Base-by-base conservation (phyloP, 2,113 vertebrate species). In the Polypterus bichir region DNA sequence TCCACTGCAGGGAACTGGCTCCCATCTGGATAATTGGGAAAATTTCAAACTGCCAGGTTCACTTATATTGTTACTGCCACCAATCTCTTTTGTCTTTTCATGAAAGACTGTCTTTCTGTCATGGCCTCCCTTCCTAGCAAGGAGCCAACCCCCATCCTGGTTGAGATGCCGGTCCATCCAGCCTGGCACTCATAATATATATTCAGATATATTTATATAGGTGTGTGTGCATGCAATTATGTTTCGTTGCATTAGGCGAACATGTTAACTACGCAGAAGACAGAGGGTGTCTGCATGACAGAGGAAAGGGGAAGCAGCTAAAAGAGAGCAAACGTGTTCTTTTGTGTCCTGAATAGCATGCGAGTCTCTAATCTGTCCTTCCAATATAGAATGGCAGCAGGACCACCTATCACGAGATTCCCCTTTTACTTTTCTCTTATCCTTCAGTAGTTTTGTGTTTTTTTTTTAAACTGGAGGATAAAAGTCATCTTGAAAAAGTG, bases 341-440 rank as follows among this genome's bases (percentile, higher is more conserved):
- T 58, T 27, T 45, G 57, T 64, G 56, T 59, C 51, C 59, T 55
- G 59, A 47, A 64, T 51, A 54, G 57, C 44, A 11, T 57, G 11
- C 57, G 46, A 56, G 10, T 5, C 48, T 27, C 62, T 51, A 45
- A 59, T 58, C 56, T 46, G 49, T 59, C 47, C 44, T 52, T 59
- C 55, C 57, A 27, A 27, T 49, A 49, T 48, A 51, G 51, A 57
- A 48, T 64, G 62, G 44, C 48, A 46, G 48, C 48, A 46, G 52
- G 62, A 64, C 62, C 62, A 64, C 62, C 62, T 57, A 64, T 56
- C 11, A 58, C 52, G 62, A 64, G 57, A 47, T 57, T 57, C 57
- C 62, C 44, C 9, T 56, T 55, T 27, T 44, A 10, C 52, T 46
- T 56, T 55, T 27, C 48, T 45, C 52, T 46, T 53, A 47, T 44